Conservation (phyloP, 2,797 vertebrate genomes). For the Orestias chungarensis region DNA sequence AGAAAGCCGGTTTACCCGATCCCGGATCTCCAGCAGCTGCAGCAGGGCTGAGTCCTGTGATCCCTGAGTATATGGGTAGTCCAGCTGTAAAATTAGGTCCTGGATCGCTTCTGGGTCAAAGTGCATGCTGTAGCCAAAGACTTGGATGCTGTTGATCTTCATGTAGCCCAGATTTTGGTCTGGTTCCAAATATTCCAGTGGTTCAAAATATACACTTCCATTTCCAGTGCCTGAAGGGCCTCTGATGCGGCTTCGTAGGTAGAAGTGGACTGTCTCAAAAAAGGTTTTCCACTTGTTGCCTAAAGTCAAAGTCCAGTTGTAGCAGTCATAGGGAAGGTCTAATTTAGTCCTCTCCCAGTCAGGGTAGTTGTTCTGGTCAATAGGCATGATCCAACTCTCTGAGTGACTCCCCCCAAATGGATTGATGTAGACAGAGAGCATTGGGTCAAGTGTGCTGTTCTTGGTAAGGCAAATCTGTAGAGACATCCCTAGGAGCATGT, state of each 20-base stretch:
- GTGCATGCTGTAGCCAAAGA: constrained; percentile 98
- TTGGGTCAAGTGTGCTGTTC: constrained; percentile 95
- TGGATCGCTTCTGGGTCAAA: constrained; percentile 97
- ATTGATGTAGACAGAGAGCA: constrained; percentile 94
- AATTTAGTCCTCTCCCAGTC: constrained; percentile 98
- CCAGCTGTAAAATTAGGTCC: constrained; percentile 96
- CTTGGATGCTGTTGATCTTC: constrained; percentile 98
- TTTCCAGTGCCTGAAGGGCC: constrained; percentile 85
- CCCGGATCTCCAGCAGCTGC: constrained; percentile 94
- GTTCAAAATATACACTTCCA: constrained; percentile 89
- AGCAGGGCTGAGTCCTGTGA: constrained; percentile 95
- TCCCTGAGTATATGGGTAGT: constrained; percentile 98
- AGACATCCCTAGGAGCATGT: constrained; percentile 96
- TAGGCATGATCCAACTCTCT: constrained; percentile 98
- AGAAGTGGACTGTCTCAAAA: constrained; percentile 98
- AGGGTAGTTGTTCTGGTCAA: constrained; percentile 92
- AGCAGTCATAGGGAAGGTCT: constrained; percentile 94
- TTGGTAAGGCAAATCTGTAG: constrained; percentile 97
- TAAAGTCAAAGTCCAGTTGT: constrained; percentile 95
- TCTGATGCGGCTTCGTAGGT: constrained; percentile 91
- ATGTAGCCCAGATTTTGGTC: constrained; percentile 94
- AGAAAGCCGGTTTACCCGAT: constrained; percentile 96
- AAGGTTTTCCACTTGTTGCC: constrained; percentile 99
- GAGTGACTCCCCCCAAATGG: constrained; percentile 99
- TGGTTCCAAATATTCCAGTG: constrained; percentile 92